These are phyloP conservation scores for Mobula birostris DNA, from an alignment of 2,113 vertebrate species.

Conservation along the genomic window DNA sequence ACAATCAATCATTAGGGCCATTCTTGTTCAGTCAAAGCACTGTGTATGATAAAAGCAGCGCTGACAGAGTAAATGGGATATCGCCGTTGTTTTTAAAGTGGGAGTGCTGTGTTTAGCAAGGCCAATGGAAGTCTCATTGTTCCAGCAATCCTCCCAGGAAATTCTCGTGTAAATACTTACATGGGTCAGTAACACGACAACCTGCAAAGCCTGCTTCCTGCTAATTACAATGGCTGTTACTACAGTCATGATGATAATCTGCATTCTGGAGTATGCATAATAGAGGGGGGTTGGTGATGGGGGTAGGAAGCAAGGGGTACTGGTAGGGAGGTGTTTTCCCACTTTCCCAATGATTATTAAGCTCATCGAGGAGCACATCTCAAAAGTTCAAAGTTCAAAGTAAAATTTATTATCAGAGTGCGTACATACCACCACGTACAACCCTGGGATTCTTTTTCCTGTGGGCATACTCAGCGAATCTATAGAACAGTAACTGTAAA, in stretches of 20 bases:
- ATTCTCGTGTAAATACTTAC: not conserved
- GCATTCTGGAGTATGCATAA: no score
- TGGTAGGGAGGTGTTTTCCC: no score
- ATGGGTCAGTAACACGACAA: not conserved
- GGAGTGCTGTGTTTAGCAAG: not conserved
- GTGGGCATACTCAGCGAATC: no score
- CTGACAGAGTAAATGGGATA: not conserved
- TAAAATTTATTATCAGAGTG: no score
- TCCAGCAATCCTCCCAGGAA: not conserved
- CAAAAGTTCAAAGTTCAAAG: no score
- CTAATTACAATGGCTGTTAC: not conserved
- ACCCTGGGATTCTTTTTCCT: no score
- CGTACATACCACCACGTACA: no score
- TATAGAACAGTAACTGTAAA: no score
- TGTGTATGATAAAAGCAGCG: not conserved
- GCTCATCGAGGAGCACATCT: no score
- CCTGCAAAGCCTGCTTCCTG: not conserved
- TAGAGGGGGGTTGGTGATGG: no score
- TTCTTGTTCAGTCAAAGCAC: not conserved
- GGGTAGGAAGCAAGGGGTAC: no score
- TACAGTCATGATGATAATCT: not conserved
- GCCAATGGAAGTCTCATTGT: not conserved
- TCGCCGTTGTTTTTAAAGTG: not conserved
- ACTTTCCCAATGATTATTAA: no score
- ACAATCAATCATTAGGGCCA: not conserved